Base-by-base conservation (phyloP, 2,797 vertebrate genomes). In the Carduelis carduelis region DNA sequence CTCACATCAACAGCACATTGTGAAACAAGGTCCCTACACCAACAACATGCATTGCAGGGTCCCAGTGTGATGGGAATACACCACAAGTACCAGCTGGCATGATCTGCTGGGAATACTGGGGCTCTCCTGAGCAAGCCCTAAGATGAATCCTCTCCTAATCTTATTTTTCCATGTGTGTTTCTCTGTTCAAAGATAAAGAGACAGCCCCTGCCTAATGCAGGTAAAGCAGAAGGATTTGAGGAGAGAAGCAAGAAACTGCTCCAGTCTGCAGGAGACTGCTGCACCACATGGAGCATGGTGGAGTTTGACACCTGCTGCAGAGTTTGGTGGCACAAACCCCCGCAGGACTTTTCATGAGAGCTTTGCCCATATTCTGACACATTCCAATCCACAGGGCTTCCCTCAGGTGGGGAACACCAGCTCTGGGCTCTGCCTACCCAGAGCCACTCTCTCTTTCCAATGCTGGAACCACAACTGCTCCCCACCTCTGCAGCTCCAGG, bases 241-340 rank as follows among this genome's bases (percentile, higher is more conserved):
- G 59, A 80, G 23, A 74, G 52, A 59, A 61, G 34, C 35, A 65
- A 59, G 66, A 87, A 14, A 6, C 16, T 52, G 43, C 50, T 57
- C 41, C 41, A 41, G 16, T 41, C 41, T 41, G 41, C 46, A 65
- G 56, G 66, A 87, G 16, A 6, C 16, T 52, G 43, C 55, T 57
- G 76, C 72, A 59, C 15, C 34, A 55, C 66, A 13, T 0, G 0
- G 37, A 78, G 23, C 32, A 65, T 0, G 1, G 41, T 3, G 26
- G 64, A 17, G 6, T 37, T 63, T 71, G 65, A 59, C 35, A 35
- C 21, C 47, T 64, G 71, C 4, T 28, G 30, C 0, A n/a, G 41
- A 68, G 26, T 50, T 39, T 60, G 76, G 49, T 43, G 43, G 34
- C 68, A 56, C 34, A 34, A 44, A 11, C 23, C 60, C 19, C 19